Percentiles rank a stretch among this genome's conserved stretches.
These are phyloP conservation scores for Lithobates sylvaticus DNA, from an alignment of 2,797 vertebrate species.

Conservation along the genomic window DNA sequence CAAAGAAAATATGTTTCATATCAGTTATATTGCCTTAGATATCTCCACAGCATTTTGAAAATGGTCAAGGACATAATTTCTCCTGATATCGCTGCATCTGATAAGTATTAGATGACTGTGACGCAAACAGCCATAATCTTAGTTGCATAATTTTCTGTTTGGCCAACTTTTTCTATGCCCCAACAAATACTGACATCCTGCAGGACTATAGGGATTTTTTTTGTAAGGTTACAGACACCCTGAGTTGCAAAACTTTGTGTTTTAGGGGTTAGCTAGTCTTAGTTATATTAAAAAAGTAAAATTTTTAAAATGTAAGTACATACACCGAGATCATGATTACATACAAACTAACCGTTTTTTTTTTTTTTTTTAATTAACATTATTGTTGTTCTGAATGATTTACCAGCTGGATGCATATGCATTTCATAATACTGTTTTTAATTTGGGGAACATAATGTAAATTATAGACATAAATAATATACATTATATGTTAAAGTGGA, in stretches of 20 bases:
- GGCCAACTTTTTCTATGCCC: neutral
- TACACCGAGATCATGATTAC: too few species aligned
- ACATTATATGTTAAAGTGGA: too few species aligned
- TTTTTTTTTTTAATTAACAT: too few species aligned
- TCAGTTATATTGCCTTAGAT: slow-evolving; percentile 38
- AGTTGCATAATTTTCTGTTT: neutral
- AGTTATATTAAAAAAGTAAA: too few species aligned
- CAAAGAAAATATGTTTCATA: slow-evolving; percentile 28
- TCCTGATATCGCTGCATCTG: neutral
- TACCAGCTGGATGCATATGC: too few species aligned
- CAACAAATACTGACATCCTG: neutral
- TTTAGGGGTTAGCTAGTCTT: neutral
- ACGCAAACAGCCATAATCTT: slow-evolving; percentile 7
- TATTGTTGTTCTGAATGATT: too few species aligned
- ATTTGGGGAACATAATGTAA: too few species aligned
- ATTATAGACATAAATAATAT: too few species aligned
- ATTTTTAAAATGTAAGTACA: too few species aligned
- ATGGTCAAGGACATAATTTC: slow-evolving; percentile 20
- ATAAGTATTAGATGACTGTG: slow-evolving; percentile 2
- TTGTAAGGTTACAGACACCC: neutral
- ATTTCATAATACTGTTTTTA: too few species aligned
- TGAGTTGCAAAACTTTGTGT: neutral
- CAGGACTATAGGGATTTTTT: neutral
- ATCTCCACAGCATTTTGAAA: slow-evolving; percentile 22
- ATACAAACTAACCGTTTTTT: too few species aligned